Conservation (phyloP, 1,140 invertebrate species). For the Drosophila lacertosa region DNA sequence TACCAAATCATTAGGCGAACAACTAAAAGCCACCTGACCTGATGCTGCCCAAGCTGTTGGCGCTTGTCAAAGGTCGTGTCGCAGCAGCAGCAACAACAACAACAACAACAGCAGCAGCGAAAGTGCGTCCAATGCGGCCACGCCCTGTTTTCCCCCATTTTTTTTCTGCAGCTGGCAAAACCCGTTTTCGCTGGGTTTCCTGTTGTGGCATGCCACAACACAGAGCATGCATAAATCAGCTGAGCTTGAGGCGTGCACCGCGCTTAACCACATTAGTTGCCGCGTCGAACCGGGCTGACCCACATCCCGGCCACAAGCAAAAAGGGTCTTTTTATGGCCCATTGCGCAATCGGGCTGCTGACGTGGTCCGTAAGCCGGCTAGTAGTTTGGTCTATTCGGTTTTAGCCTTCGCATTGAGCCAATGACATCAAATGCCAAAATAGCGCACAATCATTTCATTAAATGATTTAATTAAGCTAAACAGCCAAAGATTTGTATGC, state of each 20-base stretch:
- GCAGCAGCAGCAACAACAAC: too few species aligned
- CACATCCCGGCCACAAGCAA: constrained; percentile 48
- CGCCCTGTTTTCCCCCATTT: constrained; percentile 34
- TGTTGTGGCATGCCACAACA: constrained; percentile 72
- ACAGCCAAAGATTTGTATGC: constrained; percentile 57
- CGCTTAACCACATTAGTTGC: constrained; percentile 41
- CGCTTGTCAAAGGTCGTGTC: constrained; percentile 76
- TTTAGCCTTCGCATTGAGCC: constrained; percentile 76
- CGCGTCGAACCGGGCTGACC: constrained; percentile 54
- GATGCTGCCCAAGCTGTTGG: constrained; percentile 40
- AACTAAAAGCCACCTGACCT: too few species aligned
- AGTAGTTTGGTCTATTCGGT: constrained; percentile 10
- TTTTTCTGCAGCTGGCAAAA: constrained; percentile 44
- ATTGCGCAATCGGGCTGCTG: constrained; percentile 37
- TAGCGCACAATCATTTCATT: constrained; percentile 82
- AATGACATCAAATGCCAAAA: constrained; percentile 72
- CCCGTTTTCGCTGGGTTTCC: constrained; percentile 61
- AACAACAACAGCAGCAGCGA: too few species aligned
- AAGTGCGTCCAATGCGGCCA: constrained; percentile 56
- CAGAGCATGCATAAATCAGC: constrained; percentile 46
- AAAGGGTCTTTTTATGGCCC: constrained; percentile 24
- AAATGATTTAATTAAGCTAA: constrained; percentile 83
- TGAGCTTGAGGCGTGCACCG: constrained; percentile 31
- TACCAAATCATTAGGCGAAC: constrained; percentile 8
- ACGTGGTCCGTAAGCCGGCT: constrained; percentile 3